phyloP scores from a whole-genome alignment of 53 echinoderm and acorn worm species.

The Holothuria leucospilota region DNA sequence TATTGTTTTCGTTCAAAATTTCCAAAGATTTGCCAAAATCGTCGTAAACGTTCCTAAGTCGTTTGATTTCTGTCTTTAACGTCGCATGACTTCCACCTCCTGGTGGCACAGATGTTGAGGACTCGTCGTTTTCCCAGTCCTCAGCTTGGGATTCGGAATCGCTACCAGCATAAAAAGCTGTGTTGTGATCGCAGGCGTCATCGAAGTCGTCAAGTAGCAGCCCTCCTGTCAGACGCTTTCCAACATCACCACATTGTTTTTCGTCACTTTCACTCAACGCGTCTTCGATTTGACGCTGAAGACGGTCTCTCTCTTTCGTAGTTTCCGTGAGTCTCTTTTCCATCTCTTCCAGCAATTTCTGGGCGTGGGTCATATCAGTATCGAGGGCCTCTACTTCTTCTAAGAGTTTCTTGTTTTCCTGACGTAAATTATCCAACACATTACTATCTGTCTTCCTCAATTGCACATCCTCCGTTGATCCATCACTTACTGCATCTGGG shows the following conservation, averaged over 20 bases:
- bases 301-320: conserved; percentile 50
- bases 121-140: background rate
- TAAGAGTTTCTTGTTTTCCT: conserved; percentile 67
- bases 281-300: conserved; percentile 34
- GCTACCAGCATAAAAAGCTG: conserved; percentile 2
- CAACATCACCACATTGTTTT: background rate
- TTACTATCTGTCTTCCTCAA: background rate
- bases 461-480: background rate
- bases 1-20: conserved; percentile 70
- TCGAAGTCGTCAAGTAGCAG: conserved; percentile 10
- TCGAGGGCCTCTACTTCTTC: conserved; percentile 71
- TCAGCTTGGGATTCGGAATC: background rate
- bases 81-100: background rate
- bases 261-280: background rate
- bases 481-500: background rate
- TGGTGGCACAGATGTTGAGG: background rate
- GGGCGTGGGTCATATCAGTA: conserved; percentile 60
- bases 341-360: conserved; percentile 60
- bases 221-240: background rate
- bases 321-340: conserved; percentile 62
- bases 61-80: conserved; percentile 81
- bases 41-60: conserved; percentile 70
- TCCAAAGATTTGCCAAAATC: conserved; percentile 76
- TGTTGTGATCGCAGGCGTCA: conserved; percentile 33
- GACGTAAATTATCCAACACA: background rate